Percentiles rank a stretch among this genome's conserved stretches.
Conservation (phyloP, 2,797 vertebrate species). For the Valencia hispanica region DNA sequence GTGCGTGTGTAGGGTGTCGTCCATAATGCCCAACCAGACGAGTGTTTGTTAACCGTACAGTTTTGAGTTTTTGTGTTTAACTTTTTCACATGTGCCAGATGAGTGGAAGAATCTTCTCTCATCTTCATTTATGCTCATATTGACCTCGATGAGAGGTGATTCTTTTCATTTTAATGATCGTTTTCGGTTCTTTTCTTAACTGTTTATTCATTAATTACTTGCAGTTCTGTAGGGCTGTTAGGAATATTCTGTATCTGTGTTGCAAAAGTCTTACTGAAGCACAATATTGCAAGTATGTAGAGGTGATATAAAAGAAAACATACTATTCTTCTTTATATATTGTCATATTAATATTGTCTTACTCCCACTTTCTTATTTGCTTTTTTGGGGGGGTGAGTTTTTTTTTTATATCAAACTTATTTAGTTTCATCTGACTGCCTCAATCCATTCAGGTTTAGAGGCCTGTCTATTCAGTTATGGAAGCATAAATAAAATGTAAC, state of each 20-base stretch:
- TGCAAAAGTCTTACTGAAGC: conserved; percentile 84
- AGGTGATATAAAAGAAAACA: conserved; percentile 80
- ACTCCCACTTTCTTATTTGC: conserved; percentile 56
- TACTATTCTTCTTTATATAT: conserved; percentile 82
- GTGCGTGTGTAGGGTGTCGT: conserved; percentile 14
- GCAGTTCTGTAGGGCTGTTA: conserved; percentile 65
- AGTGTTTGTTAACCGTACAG: conserved; percentile 31
- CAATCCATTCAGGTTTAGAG: conserved; percentile 74
- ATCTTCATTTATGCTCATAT: conserved; percentile 50
- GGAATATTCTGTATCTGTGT: conserved; percentile 74
- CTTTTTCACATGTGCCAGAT: conserved; percentile 35
- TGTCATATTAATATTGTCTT: conserved; percentile 78
- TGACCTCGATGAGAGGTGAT: conserved; percentile 28
- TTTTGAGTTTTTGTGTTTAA: conserved; percentile 38
- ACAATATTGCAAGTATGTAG: conserved; percentile 84
- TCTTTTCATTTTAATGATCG: not conserved
- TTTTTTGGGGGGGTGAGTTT: conserved; percentile 18
- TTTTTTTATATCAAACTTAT: conserved; percentile 68
- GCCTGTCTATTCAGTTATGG: conserved; percentile 83
- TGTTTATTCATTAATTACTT: conserved; percentile 51
- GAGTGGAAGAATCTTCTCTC: conserved; percentile 35
- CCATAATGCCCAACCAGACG: conserved; percentile 15
- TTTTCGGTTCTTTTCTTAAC: conserved; percentile 1
- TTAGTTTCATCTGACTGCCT: conserved; percentile 77
- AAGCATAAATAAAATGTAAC: conserved; percentile 83